Evolutionary conservation across 2,113 vertebrate genomes (phyloP), one percentile per base, ranked within the genome.

Genomic region (Psophia crepitans): DNA sequence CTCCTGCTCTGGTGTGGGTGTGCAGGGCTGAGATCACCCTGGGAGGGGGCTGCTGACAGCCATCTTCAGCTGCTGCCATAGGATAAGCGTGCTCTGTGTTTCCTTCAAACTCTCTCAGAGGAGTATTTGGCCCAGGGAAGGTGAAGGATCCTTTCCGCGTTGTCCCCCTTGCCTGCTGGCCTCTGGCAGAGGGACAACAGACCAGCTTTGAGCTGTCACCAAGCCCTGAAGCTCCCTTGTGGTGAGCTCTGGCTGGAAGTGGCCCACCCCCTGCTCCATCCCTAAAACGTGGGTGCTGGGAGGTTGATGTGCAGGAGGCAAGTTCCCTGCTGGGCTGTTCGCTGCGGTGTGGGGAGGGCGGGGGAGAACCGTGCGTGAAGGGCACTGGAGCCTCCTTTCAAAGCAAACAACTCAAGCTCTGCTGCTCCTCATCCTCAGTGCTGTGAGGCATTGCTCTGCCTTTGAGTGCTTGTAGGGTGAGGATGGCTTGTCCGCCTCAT

Each of bases 391-490:
- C 87, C 78, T 89, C 89, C 92, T 93, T 82, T 54, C 77, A 85
- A 79, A 91, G 71, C 89, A 87, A 95, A 93, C 89, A 78, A 73
- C 83, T 88, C 41, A 30, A 84, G 79, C 80, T n/a, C 70, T 56
- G 85, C 41, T 1, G 1, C 26, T 79, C 60, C 53, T 48, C 0
- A 0, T 51, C 58, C 77, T 63, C 35, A 39, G 58, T 60, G 43
- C 65, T 24, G 30, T 46, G 58, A 61, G 57, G 30, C 57, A 74
- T 24, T 8, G 37, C 89, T 91, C 37, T 95, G 76, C 89, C 49
- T 85, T 84, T 44, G 48, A 33, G 76, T 8, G 0, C 68, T 65
- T 24, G 1, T 20, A 33, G 77, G 46, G 46, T 28, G 30, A 74
- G 33, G 33, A 20, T 95, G 70, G 49, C 51, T 41, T 22, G 17